Base-by-base conservation (phyloP, 53 echinoderm and acorn worm genomes). In the Apostichopus leukothele region DNA sequence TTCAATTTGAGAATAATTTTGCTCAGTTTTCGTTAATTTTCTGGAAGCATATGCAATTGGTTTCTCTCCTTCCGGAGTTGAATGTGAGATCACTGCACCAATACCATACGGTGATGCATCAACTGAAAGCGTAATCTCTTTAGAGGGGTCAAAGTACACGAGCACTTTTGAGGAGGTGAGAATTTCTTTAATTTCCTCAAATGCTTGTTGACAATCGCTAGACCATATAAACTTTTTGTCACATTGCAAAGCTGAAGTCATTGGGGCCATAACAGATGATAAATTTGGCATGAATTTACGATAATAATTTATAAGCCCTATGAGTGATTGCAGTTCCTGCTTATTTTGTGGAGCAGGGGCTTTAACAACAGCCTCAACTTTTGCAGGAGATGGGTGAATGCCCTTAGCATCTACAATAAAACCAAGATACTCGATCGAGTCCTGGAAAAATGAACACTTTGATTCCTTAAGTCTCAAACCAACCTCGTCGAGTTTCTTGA, bases 351-450 rank as follows among this genome's bases (percentile, higher is more conserved):
- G 26, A 68, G 8, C 5, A 67, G 78, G 50, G 54, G 52, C 51
- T 8, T 81, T 81, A 57, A 81, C 4, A 14, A 9, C 9, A 78
- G 25, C 25, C 25, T 25, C 25, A 25, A 25, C 25, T 25, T 25
- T 25, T 25, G 25, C 25, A 25, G 25, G 79, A 26, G 26, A 39
- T 26, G 26, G 50, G 18, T 78, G 79, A 26, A 78, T 18, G 9
- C 79, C 79, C 22, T 78, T 51, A 8, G 79, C 79, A 51, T 78
- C 79, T 9, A 78, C 79, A 26, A 78, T 18, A 7, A 8, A 78
- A 26, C 79, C 79, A 78, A 81, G 83, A 81, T 52, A 81, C 83
- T 81, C 53, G 53, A 81, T 1, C 25, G 25, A 25, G 25, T 25
- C 1, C 25, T 25, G 25, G 1, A 25, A 25, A 25, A 25, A 25